These are phyloP conservation scores for Heteromyza rotundicornis DNA, from an alignment of 2,888 invertebrate species.

Conservation along the genomic window DNA sequence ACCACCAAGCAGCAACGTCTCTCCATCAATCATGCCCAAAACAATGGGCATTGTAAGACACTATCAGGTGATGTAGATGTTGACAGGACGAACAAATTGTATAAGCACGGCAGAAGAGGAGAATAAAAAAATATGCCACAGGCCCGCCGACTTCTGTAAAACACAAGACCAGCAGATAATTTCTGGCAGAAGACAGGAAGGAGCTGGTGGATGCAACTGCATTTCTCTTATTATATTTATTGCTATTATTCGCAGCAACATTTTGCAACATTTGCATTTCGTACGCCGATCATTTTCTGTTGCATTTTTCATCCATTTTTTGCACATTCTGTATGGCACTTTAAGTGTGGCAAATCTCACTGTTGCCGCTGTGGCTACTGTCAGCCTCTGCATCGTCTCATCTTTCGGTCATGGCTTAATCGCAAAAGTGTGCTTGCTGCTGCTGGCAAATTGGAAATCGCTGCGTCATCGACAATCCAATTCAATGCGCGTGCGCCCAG, in stretches of 20 bases:
- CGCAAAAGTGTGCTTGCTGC: constrained; percentile 10
- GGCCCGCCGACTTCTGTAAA: no score
- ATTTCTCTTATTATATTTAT: background rate
- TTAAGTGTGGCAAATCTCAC: constrained; percentile 9
- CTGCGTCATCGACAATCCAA: constrained; percentile 14
- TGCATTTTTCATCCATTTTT: background rate
- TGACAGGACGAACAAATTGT: no score
- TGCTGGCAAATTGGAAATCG: constrained; percentile 5
- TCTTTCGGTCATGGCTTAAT: constrained; percentile 24
- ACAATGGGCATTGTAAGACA: background rate
- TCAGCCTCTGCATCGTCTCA: constrained; percentile 2
- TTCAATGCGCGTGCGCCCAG: constrained; percentile 10
- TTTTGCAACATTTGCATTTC: background rate
- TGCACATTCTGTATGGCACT: no score
- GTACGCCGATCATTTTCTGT: background rate
- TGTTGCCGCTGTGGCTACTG: no score
- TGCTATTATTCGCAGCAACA: background rate
- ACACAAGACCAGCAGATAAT: no score
- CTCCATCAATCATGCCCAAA: background rate
- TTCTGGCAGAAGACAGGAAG: no score
- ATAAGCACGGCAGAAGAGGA: no score
- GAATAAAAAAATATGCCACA: no score
- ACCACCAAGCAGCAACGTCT: no score
- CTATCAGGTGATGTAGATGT: background rate
- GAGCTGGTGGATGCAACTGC: background rate